These are phyloP conservation scores for Rhinolophus ferrumequinum DNA, from an alignment of 2,113 vertebrate species.

Conservation along the genomic window DNA sequence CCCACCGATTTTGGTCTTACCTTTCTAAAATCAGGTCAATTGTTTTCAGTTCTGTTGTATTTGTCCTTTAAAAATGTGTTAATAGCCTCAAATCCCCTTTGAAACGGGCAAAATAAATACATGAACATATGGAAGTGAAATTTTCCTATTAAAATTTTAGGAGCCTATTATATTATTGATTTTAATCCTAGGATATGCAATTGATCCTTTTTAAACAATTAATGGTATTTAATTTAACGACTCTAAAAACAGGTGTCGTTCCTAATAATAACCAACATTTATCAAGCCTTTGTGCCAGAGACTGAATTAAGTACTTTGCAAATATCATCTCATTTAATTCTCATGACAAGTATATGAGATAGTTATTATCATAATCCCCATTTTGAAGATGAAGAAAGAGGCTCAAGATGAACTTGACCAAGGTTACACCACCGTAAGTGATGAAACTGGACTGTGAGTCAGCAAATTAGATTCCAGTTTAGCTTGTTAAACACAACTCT, in stretches of 20 bases:
- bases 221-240: neutral
- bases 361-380: neutral
- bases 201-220: neutral
- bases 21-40: neutral
- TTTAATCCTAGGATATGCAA: neutral
- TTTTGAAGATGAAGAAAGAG: neutral
- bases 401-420: neutral
- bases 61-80: neutral
- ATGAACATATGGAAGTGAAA: neutral
- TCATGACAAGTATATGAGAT: neutral
- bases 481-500: neutral
- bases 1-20: neutral
- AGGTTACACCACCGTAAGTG: no score
- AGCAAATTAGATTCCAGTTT: neutral
- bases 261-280: neutral
- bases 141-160: neutral
- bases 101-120: neutral
- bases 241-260: neutral
- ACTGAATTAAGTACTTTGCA: neutral
- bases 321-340: neutral
- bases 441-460: neutral
- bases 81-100: neutral
- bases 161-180: neutral
- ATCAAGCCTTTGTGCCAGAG: neutral
- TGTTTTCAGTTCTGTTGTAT: neutral